Evolutionary conservation across 2,797 vertebrate genomes (phyloP).

Genomic region (Ceryle rudis): DNA sequence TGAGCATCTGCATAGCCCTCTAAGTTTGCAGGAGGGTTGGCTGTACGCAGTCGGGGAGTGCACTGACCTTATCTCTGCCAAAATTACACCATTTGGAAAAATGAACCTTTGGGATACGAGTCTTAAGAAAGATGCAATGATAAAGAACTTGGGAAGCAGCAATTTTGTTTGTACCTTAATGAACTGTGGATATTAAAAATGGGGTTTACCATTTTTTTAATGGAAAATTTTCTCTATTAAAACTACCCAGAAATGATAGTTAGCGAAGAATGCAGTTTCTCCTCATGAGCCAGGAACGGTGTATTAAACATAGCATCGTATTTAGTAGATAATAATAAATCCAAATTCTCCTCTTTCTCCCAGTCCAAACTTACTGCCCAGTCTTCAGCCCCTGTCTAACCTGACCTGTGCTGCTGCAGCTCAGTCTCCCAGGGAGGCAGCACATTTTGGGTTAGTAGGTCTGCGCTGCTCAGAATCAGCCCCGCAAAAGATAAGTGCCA

Average conservation of each 20-base stretch:
- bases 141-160: background rate
- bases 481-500: background rate
- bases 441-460: background rate
- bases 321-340: background rate
- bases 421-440: background rate
- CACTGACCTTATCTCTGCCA: background rate
- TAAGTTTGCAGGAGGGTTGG: background rate
- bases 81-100: background rate
- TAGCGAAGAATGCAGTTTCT: background rate
- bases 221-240: background rate
- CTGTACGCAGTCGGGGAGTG: background rate
- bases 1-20: background rate
- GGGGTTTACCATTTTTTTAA: background rate
- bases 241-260: rapidly evolving
- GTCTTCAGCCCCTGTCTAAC: background rate
- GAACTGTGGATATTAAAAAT: background rate
- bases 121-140: background rate
- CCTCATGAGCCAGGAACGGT: background rate
- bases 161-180: background rate
- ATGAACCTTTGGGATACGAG: constrained; percentile 12
- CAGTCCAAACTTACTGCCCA: background rate
- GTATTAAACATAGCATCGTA: background rate
- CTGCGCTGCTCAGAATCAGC: background rate
- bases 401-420: background rate
- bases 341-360: background rate